These are phyloP conservation scores for Peromyscus californicus DNA, from an alignment of 2,113 vertebrate genomes.

Conservation along the genomic window DNA sequence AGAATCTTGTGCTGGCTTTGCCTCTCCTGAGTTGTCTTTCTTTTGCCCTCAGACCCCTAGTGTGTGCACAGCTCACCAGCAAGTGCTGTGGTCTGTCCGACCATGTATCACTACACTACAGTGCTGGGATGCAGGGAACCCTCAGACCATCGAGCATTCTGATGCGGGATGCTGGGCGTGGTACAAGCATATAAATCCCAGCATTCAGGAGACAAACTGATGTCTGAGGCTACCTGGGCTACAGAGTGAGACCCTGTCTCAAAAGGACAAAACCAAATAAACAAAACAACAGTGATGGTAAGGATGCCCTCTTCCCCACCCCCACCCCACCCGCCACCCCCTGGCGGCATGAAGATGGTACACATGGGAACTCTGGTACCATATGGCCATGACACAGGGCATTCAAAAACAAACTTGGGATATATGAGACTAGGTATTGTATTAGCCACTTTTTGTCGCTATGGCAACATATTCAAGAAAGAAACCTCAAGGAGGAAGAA, in stretches of 20 bases:
- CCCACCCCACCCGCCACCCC: too few relatives aligned
- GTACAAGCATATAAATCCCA: not conserved
- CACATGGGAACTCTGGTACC: too few relatives aligned
- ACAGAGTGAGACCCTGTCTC: not conserved
- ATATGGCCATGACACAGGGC: not conserved
- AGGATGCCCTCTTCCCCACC: not conserved
- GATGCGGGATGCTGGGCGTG: too few relatives aligned
- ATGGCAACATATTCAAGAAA: not conserved
- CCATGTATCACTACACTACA: not conserved
- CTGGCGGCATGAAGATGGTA: not conserved
- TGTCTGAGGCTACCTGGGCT: not conserved
- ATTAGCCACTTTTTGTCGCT: not conserved
- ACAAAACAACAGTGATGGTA: not conserved
- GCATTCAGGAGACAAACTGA: not conserved
- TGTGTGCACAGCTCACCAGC: not conserved
- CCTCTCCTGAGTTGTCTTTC: not conserved
- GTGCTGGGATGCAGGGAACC: not conserved
- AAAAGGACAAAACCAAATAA: not conserved
- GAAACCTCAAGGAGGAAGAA: not conserved
- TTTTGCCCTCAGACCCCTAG: not conserved
- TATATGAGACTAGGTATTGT: too few relatives aligned
- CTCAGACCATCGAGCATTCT: not conserved
- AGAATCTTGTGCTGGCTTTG: not conserved
- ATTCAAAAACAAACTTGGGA: not conserved
- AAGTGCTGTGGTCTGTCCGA: not conserved